A percentile compares a stretch with the other conserved stretches of the same genome.
phyloP scores from a whole-genome alignment of 2,888 invertebrate genomes.

The Trichogramma dendrolimi region DNA sequence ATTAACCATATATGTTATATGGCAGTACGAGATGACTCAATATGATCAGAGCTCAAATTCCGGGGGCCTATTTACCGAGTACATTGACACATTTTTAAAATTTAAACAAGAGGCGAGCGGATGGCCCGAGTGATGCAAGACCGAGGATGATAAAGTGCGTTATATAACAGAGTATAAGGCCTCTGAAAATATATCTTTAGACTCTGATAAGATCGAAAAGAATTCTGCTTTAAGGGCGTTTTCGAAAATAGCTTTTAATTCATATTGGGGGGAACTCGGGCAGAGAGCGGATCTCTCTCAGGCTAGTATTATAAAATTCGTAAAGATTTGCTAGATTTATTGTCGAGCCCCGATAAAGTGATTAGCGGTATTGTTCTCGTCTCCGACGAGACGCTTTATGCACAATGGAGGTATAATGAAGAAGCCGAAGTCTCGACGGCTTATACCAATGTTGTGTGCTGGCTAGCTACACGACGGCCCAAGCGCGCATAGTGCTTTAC shows the following conservation, averaged over 20 bases:
- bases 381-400: constrained; percentile 3
- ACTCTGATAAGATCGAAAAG: constrained; percentile 3
- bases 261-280: constrained; percentile 22
- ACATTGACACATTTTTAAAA: too few species aligned
- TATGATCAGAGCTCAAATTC: constrained; percentile 28
- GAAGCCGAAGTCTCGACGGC: not conserved
- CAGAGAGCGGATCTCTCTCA: too few species aligned
- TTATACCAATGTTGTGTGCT: constrained; percentile 14
- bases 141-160: constrained; percentile 7
- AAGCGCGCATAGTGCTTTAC: constrained; percentile 35
- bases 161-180: constrained; percentile 9
- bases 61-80: constrained; percentile 19
- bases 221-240: constrained; percentile 20
- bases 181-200: not conserved
- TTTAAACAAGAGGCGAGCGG: constrained; percentile 27
- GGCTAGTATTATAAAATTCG: not conserved
- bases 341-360: constrained; percentile 6
- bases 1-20: constrained; percentile 40
- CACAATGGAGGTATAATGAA: not conserved
- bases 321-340: not conserved
- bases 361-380: constrained; percentile 3
- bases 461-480: constrained; percentile 15
- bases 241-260: constrained; percentile 19
- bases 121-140: constrained; percentile 17
- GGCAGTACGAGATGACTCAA: constrained; percentile 38